Evolutionary conservation across 2,797 vertebrate genomes (phyloP), one percentile per base, ranked within the genome.

Genomic region (Pangasius krempfi): DNA sequence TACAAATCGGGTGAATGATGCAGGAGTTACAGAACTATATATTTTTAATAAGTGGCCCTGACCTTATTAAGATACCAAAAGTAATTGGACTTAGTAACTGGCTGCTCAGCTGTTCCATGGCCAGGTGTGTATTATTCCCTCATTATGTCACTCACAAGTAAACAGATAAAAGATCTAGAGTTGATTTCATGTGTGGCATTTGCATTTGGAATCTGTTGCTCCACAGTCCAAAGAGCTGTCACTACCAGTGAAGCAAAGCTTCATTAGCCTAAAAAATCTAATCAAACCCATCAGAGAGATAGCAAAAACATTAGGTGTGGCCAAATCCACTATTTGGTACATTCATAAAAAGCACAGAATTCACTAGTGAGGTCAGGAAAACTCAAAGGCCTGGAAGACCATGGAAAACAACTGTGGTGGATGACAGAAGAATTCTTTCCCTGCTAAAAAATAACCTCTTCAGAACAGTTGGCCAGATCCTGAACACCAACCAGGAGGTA

Each of bases 231-330:
- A 4, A 44, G 37, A 25, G 18, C 8, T 22, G 7, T 73, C 4
- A 44, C 20, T 27, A 1, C 4, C 72, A 47, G 33, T 70, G 33
- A 70, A 37, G 68, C 68, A 75, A 47, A 10, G 10, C 72, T 27
- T 75, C 12, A 3, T 13, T 44, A 44, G 22, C 9, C 37, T 73
- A 40, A 44, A 13, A 44, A 12, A 5, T 73, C 37, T 22, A 73
- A 73, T 25, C 22, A n/a, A 30, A 80, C 78, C 20, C 78, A 52
- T 56, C 6, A 30, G 75, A 78, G 76, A 89, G 82, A 82, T 83
- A 72, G 84, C 82, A 84, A 72, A 87, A 89, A 89, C 84, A 88
- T 89, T 90, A 88, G 84, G 84, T 89, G 73, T 87, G 86, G 86
- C 86, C 80, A 87, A 88, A 90, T 89, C 88, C 90, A 87, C 64